Evolutionary conservation across 2,113 vertebrate species (phyloP).

Genomic region (Apteryx mantelli): DNA sequence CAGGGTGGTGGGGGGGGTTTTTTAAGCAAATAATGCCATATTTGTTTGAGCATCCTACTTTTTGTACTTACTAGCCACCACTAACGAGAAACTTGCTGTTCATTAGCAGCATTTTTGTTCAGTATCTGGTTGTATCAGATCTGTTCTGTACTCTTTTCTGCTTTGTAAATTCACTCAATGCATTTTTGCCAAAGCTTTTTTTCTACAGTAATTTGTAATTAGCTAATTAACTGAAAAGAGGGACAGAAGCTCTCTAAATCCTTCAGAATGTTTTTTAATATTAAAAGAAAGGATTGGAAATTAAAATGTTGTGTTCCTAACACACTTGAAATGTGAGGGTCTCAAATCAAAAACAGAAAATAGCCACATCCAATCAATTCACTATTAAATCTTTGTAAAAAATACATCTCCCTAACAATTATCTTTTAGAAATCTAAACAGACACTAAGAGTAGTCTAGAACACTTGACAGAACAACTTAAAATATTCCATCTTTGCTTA

Average conservation of each 20-base stretch:
- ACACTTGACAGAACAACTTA: not conserved
- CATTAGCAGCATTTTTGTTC: not conserved
- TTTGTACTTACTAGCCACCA: not conserved
- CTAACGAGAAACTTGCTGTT: not conserved
- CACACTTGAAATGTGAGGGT: not conserved
- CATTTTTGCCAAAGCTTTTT: not conserved
- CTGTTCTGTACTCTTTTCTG: not conserved
- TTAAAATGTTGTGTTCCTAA: not conserved
- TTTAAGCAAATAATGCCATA: not conserved
- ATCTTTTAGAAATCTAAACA: not conserved
- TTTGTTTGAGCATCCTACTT: not conserved
- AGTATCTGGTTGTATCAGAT: not conserved
- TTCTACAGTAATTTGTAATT: not conserved
- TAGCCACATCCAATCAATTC: not conserved
- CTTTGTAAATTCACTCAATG: not conserved
- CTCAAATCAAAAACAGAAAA: not conserved
- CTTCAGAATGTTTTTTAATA: not conserved
- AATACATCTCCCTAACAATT: not conserved
- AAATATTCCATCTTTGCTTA: not conserved
- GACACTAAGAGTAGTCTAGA: not conserved
- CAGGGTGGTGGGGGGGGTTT: too few species aligned
- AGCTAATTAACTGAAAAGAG: not conserved
- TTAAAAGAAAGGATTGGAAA: not conserved
- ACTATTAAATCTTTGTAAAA: not conserved
- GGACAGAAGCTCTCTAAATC: not conserved